phyloP scores from a whole-genome alignment of 1,140 invertebrate genomes.

The Vollenhovia emeryi region DNA sequence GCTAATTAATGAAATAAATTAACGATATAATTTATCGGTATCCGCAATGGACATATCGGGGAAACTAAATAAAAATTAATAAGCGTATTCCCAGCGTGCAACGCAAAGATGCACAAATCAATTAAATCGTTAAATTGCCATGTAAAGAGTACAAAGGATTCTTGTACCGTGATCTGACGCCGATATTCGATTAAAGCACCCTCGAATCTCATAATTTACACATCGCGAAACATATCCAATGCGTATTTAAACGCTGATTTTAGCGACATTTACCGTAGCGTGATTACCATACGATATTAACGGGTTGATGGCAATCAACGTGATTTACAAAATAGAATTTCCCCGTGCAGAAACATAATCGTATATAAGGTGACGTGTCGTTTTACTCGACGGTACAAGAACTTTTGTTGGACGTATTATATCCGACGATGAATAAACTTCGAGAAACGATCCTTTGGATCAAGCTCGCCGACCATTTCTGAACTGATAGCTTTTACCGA shows the following conservation, averaged over 20 bases:
- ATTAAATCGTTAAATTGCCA: neutral
- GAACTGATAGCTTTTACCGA: conserved; percentile 14
- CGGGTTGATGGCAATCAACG: conserved; percentile 31
- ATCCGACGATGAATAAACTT: neutral
- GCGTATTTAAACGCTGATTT: conserved; percentile 23
- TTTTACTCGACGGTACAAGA: conserved; percentile 37
- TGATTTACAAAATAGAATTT: conserved; percentile 36
- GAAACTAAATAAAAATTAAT: neutral
- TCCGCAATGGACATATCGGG: neutral
- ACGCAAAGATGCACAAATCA: neutral
- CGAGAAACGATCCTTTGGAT: conserved; percentile 40
- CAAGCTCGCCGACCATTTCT: conserved; percentile 9
- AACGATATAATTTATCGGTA: neutral
- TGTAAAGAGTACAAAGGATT: conserved; percentile 23
- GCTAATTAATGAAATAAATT: neutral
- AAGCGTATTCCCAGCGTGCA: neutral
- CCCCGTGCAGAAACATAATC: conserved; percentile 40
- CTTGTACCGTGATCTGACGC: neutral
- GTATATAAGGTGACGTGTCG: conserved; percentile 13
- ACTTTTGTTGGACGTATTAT: conserved; percentile 22
- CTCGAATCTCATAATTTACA: conserved; percentile 9
- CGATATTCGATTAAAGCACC: conserved; percentile 10
- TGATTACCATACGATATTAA: conserved; percentile 10
- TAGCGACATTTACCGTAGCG: neutral
- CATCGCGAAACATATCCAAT: conserved; percentile 39